phyloP scores from a whole-genome alignment of 2,888 invertebrate species.

The Sphecodes monilicornis region DNA sequence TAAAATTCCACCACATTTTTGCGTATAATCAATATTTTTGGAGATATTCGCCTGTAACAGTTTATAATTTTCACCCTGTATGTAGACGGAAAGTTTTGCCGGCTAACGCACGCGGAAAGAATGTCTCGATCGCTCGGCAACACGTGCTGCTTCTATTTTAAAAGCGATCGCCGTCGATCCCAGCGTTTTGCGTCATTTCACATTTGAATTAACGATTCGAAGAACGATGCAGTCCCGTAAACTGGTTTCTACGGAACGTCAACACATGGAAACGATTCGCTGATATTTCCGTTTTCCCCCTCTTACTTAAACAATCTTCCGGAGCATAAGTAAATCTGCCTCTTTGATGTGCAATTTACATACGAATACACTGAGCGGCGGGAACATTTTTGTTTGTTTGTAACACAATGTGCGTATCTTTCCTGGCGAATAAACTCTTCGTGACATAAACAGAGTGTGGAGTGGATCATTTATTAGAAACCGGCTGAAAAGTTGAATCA shows the following conservation, averaged over 20 bases:
- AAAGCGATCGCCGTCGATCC: slow-evolving; percentile 34
- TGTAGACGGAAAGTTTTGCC: slow-evolving; percentile 3
- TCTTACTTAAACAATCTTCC: neutral
- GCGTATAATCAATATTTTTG: too few relatives aligned
- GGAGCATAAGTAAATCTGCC: neutral
- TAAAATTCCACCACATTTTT: too few relatives aligned
- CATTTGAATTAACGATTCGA: slow-evolving; percentile 37
- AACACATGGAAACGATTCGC: neutral
- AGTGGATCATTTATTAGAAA: neutral
- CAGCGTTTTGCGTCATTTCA: slow-evolving; percentile 49
- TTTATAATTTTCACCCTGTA: too few relatives aligned
- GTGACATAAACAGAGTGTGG: neutral
- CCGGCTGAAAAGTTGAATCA: neutral
- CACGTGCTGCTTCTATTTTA: slow-evolving; percentile 41
- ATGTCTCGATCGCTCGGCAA: neutral
- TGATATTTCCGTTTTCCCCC: neutral
- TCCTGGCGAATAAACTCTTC: neutral
- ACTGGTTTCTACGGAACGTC: slow-evolving; percentile 24
- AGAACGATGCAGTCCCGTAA: slow-evolving; percentile 35
- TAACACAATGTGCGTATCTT: neutral
- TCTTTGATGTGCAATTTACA: slow-evolving; percentile 2
- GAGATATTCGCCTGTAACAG: too few relatives aligned
- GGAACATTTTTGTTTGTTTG: slow-evolving; percentile 3
- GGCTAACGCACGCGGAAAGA: neutral
- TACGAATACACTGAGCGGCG: neutral